Evolutionary conservation across 2,888 invertebrate genomes (phyloP), one percentile per base, ranked within the genome.

Genomic region (Willowsia nigromaculata): DNA sequence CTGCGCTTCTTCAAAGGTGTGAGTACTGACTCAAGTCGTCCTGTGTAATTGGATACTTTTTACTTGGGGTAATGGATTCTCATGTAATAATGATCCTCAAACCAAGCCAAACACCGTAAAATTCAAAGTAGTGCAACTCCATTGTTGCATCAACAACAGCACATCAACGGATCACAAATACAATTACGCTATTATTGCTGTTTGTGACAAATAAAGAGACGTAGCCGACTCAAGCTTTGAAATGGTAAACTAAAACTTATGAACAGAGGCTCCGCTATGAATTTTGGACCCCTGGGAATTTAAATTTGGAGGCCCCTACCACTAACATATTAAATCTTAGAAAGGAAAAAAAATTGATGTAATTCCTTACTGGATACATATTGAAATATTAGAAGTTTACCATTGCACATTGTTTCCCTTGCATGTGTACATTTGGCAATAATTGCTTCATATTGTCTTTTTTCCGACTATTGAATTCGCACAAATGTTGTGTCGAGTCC

Each of bases 21-120:
- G 37, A 25, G 37, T 37, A 68, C 4, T 33, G 65, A n/a, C 22
- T 15, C 13, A 22, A 7, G 22, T 43, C 22, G 13, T 22, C 25
- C 68, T 53, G 18, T 83, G 83, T 83, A 83, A 83, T 83, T 83
- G 68, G 83, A 83, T 37, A 83, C 83, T 22, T 83, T 83, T 83
- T 81, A 18, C n/a, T 37, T 25, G 68, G 68, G 83, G 53, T 83
- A 71, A 83, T 68, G 30, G 30, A 27, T 25, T 43, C 43, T 47
- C 37, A 18, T 71, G 71, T 71, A 43, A 71, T 43, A 25, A 43
- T 43, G 22, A 71, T 40, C 22, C 71, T 43, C 43, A 43, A 71
- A 71, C 40, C n/a, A 40, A 65, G 33, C 65, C 68, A 43, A 71
- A 43, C 71, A 71, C 43, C 62, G 47, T 43, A 65, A 65, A 82